Evolutionary conservation across 2,888 invertebrate genomes (phyloP).

Genomic region (Drosophila sordidapex): DNA sequence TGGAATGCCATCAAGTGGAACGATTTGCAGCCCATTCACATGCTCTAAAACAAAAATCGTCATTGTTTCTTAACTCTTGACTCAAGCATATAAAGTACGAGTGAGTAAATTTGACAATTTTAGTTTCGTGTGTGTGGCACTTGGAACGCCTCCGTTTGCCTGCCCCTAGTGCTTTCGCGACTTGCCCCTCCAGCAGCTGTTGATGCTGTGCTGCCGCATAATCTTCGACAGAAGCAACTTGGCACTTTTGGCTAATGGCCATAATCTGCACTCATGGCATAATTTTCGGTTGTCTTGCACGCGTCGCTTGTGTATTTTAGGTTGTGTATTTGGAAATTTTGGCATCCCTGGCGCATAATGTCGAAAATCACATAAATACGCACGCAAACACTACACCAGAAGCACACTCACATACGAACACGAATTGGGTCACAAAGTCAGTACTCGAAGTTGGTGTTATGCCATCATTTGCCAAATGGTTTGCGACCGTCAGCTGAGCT

Average conservation of each 20-base stretch:
- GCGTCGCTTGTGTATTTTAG: conserved; percentile 49
- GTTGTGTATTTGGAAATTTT: conserved; percentile 27
- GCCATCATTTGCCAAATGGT: conserved; percentile 59
- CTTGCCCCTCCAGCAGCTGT: neutral
- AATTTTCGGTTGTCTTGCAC: conserved; percentile 57
- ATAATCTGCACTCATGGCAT: conserved; percentile 67
- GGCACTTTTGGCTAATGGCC: conserved; percentile 68
- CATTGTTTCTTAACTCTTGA: conserved; percentile 23
- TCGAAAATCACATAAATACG: conserved; percentile 53
- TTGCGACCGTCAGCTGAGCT: conserved; percentile 61
- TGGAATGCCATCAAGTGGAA: conserved; percentile 24
- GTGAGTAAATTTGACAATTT: conserved; percentile 36
- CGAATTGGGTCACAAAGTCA: conserved; percentile 24
- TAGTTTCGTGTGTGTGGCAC: conserved; percentile 15
- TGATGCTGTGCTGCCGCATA: conserved; percentile 33
- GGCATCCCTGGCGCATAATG: conserved; percentile 56
- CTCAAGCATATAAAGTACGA: neutral
- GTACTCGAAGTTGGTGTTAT: conserved; percentile 48
- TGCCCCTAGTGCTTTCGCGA: neutral
- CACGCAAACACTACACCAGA: conserved; percentile 25
- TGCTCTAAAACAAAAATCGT: conserved; percentile 35
- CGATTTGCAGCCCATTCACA: conserved; percentile 42
- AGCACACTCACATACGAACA: conserved; percentile 4
- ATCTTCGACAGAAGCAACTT: conserved; percentile 44
- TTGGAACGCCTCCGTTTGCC: conserved; percentile 9